A percentile compares a stretch with the other conserved stretches of the same genome.
Conservation (phyloP, 2,113 vertebrate genomes). For the Anolis sagrei region DNA sequence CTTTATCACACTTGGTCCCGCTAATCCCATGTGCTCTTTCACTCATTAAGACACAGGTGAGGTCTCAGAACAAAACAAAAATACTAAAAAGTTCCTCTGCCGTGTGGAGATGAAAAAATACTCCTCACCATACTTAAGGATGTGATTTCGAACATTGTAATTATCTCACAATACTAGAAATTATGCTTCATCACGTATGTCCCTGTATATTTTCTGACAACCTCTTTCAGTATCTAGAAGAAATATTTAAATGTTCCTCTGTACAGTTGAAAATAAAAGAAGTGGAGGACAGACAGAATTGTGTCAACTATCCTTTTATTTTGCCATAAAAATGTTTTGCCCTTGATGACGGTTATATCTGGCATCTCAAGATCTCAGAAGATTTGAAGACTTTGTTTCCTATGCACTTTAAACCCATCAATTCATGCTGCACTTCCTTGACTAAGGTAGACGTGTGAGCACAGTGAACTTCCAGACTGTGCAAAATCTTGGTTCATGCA, state of each 20-base stretch:
- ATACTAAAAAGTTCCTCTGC: too few relatives aligned
- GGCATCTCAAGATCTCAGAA: too few relatives aligned
- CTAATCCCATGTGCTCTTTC: too few relatives aligned
- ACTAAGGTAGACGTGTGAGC: not conserved
- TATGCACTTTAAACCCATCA: not conserved
- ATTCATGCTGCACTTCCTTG: not conserved
- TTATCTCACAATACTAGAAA: not conserved
- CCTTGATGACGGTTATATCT: not conserved
- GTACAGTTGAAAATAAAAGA: not conserved
- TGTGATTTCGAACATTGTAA: not conserved
- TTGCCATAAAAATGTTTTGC: not conserved
- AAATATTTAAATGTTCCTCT: not conserved
- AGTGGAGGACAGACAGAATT: not conserved
- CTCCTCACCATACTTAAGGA: not conserved
- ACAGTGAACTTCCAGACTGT: not conserved
- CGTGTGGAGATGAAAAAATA: too few relatives aligned
- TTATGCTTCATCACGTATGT: not conserved
- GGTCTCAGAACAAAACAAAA: not conserved
- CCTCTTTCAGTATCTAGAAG: too few relatives aligned
- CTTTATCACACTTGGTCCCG: too few relatives aligned
- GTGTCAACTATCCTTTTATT: not conserved
- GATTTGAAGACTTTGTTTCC: not conserved
- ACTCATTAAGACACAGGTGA: too few relatives aligned
- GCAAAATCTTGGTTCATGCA: not conserved
- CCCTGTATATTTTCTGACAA: not conserved